Conservation (phyloP, 2,113 vertebrate genomes). For the Rattus rattus region DNA sequence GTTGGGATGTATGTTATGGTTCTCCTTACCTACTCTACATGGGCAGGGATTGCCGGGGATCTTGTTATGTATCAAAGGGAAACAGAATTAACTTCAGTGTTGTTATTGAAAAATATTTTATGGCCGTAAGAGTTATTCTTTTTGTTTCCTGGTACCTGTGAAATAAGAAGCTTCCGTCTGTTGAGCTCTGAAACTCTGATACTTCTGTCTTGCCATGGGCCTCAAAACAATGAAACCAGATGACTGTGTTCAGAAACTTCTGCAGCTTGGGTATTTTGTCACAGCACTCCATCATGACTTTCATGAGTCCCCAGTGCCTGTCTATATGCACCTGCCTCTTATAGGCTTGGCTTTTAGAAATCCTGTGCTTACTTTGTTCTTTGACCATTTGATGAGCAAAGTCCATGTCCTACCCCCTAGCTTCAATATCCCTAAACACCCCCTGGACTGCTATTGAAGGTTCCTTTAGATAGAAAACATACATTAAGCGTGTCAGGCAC, state of each 20-base stretch:
- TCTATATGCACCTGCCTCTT: neutral
- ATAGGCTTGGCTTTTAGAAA: neutral
- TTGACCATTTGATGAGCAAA: neutral
- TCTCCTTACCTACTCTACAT: neutral
- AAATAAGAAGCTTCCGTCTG: neutral
- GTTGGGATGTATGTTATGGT: neutral
- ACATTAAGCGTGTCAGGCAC: neutral
- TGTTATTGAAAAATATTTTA: neutral
- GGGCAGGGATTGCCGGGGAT: neutral
- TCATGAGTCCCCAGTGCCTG: neutral
- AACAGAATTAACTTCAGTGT: neutral
- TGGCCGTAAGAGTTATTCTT: neutral
- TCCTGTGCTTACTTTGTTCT: neutral
- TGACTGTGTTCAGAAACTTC: neutral
- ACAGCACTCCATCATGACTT: neutral
- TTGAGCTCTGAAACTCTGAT: neutral
- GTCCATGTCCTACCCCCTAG: neutral
- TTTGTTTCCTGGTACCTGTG: neutral
- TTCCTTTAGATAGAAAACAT: neutral
- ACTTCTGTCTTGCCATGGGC: neutral
- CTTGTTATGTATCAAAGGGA: neutral
- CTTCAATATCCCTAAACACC: neutral
- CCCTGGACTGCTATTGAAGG: neutral
- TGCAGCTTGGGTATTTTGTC: neutral
- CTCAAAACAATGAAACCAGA: neutral